These are phyloP conservation scores for Yponomeuta malinellus DNA, from an alignment of 2,888 invertebrate species.

Conservation along the genomic window DNA sequence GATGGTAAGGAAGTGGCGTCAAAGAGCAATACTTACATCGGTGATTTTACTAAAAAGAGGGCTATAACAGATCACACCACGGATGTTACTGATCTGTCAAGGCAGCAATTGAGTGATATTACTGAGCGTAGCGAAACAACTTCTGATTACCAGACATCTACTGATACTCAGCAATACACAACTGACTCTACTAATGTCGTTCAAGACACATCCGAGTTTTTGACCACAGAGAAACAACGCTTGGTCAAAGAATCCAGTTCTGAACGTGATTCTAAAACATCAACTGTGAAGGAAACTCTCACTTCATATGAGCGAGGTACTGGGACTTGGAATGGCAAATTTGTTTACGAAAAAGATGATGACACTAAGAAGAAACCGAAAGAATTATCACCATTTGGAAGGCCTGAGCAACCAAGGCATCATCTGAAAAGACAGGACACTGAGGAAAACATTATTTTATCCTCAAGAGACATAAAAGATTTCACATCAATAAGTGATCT, in stretches of 20 bases:
- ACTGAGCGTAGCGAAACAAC: constrained; percentile 41
- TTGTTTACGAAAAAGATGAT: constrained; percentile 67
- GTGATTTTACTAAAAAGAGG: constrained; percentile 62
- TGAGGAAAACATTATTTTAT: constrained; percentile 66
- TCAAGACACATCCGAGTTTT: constrained; percentile 48
- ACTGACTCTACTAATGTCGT: constrained; percentile 45
- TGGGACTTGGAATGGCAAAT: constrained; percentile 76
- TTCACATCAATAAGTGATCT: constrained; percentile 68
- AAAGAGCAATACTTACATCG: constrained; percentile 59
- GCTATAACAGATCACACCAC: constrained; percentile 54
- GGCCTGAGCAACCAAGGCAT: constrained; percentile 56
- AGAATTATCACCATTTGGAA: constrained; percentile 62
- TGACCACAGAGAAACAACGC: constrained; percentile 66
- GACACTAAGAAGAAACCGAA: constrained; percentile 54
- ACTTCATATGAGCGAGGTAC: constrained; percentile 66
- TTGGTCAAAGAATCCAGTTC: constrained; percentile 58
- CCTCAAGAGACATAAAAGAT: constrained; percentile 67
- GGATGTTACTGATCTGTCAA: constrained; percentile 22
- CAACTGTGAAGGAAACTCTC: constrained; percentile 39
- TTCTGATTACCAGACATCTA: constrained; percentile 37
- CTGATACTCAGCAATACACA: constrained; percentile 39
- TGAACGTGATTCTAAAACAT: constrained; percentile 41
- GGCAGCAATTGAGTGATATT: constrained; percentile 32
- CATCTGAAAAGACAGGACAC: constrained; percentile 67
- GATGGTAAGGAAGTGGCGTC: constrained; percentile 66